phyloP scores from a whole-genome alignment of 2,113 vertebrate species.

The Sebastes schlegelii region DNA sequence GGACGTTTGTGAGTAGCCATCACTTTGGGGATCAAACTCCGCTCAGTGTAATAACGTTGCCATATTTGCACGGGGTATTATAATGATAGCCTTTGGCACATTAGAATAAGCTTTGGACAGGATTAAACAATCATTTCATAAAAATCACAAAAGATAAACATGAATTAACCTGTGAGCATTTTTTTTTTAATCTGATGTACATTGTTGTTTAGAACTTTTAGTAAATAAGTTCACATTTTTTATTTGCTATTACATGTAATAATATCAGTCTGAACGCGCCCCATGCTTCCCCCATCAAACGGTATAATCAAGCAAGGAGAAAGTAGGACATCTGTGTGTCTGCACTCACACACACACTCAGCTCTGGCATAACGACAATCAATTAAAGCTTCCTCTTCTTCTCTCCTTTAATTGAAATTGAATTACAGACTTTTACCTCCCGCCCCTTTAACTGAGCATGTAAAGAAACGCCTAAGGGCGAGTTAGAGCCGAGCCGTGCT shows the following conservation, averaged over 20 bases:
- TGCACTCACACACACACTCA: slow-evolving; percentile 25
- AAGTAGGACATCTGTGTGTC: slow-evolving; percentile 68
- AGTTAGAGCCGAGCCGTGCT: slow-evolving; percentile 23
- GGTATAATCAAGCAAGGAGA: slow-evolving; percentile 62
- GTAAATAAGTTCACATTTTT: background rate
- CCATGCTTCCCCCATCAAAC: slow-evolving; percentile 1
- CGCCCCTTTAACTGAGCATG: slow-evolving; percentile 56
- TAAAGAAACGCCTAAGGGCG: slow-evolving; percentile 65
- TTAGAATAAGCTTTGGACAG: slow-evolving; percentile 55
- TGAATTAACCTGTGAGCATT: slow-evolving; percentile 26
- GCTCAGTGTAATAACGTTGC: slow-evolving; percentile 45
- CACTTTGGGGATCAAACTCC: slow-evolving; percentile 66
- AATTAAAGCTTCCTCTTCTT: slow-evolving; percentile 72
- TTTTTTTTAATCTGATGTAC: slow-evolving; percentile 20
- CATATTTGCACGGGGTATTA: slow-evolving; percentile 69
- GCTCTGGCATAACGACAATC: slow-evolving; percentile 66
- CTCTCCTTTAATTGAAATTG: slow-evolving; percentile 75
- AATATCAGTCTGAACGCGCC: slow-evolving; percentile 8
- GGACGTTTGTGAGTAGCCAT: slow-evolving; percentile 53
- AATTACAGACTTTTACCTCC: slow-evolving; percentile 63
- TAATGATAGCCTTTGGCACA: slow-evolving; percentile 70
- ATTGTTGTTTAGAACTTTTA: background rate
- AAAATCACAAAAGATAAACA: slow-evolving; percentile 52
- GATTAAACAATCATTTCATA: slow-evolving; percentile 46
- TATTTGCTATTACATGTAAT: background rate